phyloP scores from a whole-genome alignment of 2,113 vertebrate species.

The Mirza zaza region DNA sequence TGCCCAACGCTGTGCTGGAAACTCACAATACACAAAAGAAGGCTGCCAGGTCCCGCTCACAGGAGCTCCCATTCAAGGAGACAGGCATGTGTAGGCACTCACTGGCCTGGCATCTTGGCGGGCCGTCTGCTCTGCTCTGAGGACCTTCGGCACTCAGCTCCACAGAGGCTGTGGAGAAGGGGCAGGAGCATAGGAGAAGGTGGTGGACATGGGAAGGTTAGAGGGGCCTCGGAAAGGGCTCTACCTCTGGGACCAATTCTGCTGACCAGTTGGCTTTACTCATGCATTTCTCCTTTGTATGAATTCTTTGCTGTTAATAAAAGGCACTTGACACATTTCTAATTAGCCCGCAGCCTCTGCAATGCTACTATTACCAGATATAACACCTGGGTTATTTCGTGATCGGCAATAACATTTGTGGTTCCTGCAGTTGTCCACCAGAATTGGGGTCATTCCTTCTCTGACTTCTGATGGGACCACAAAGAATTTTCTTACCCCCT shows the following conservation, averaged over 20 bases:
- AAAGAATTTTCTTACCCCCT: background rate
- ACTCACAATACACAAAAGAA: background rate
- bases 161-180: background rate
- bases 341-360: slow-evolving; percentile 28
- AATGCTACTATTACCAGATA: slow-evolving; percentile 30
- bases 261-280: slow-evolving; percentile 8
- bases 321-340: slow-evolving; percentile 43
- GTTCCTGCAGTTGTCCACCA: background rate
- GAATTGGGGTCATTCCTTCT: background rate
- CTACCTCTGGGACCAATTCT: slow-evolving; percentile 4
- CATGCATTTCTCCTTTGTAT: slow-evolving; percentile 2
- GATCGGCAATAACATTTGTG: background rate
- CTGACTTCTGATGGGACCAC: background rate
- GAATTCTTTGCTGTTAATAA: slow-evolving; percentile 57
- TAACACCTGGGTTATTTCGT: slow-evolving; percentile 46
- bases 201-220: background rate
- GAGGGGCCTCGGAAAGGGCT: background rate
- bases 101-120: background rate
- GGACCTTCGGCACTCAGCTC: background rate
- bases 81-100: background rate
- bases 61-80: background rate
- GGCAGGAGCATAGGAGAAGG: background rate
- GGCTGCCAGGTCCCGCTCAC: background rate
- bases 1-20: background rate
- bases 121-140: background rate